Conservation (phyloP, 2,888 invertebrate species). For the Torymus auratus region DNA sequence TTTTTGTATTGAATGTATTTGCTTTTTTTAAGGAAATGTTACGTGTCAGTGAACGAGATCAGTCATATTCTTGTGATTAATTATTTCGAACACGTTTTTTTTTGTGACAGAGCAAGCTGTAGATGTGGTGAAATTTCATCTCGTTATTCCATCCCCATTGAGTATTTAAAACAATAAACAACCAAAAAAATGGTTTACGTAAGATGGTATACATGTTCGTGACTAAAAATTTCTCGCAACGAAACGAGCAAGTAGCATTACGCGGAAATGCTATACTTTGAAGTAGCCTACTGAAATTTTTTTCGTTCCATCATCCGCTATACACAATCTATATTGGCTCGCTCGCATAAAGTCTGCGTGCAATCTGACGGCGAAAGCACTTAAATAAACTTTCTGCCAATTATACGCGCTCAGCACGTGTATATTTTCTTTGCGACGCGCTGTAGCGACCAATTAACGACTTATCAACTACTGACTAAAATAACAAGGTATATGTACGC, state of each 20-base stretch:
- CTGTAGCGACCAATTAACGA: conserved; percentile 27
- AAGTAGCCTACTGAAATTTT: conserved; percentile 18
- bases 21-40: no score
- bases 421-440: conserved; percentile 3
- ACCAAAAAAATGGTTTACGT: no score
- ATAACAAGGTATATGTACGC: conserved; percentile 24
- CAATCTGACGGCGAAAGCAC: conserved; percentile 55
- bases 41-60: no score
- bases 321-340: conserved; percentile 19
- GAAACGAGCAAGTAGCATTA: background rate
- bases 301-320: background rate
- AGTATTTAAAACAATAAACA: no score
- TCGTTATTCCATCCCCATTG: no score
- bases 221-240: conserved; percentile 9
- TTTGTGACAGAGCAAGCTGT: no score
- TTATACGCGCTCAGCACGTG: conserved; percentile 9
- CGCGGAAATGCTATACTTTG: background rate
- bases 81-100: no score
- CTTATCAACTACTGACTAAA: conserved; percentile 38
- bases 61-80: no score
- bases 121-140: no score
- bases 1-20: no score
- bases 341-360: background rate
- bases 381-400: conserved; percentile 42
- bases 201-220: background rate